Conservation (phyloP, 1,140 invertebrate genomes). For the Heliconius melpomene region DNA sequence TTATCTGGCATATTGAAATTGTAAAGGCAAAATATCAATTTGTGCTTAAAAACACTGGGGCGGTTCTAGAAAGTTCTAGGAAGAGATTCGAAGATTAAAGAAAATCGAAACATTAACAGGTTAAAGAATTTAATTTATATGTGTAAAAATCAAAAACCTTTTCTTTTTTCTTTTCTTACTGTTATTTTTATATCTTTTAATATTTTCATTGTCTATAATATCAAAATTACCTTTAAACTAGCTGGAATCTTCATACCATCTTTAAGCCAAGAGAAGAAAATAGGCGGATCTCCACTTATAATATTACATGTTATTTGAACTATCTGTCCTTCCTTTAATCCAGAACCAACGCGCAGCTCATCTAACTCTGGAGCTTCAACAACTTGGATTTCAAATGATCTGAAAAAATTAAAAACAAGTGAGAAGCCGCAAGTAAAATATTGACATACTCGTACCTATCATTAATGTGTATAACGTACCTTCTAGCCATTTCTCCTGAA, state of each 20-base stretch:
- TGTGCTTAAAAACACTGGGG: too few relatives aligned
- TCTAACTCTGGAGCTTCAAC: conserved; percentile 89
- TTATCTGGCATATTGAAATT: not conserved
- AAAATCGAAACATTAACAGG: too few relatives aligned
- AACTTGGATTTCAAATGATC: conserved; percentile 85
- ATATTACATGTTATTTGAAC: conserved; percentile 95
- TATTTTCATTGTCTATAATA: not conserved
- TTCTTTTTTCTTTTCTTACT: too few relatives aligned
- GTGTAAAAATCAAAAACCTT: too few relatives aligned
- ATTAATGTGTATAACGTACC: conserved; percentile 47
- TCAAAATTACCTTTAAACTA: conserved; percentile 82
- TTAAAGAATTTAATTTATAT: too few relatives aligned
- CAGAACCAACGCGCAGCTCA: conserved; percentile 78
- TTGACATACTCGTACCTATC: too few relatives aligned
- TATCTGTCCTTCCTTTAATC: conserved; percentile 92
- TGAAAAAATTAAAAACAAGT: conserved; percentile 34
- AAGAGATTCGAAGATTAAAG: too few relatives aligned
- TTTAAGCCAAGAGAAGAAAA: conserved; percentile 94
- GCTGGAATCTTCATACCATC: conserved; percentile 87
- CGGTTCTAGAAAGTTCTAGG: too few relatives aligned
- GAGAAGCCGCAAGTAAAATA: too few relatives aligned
- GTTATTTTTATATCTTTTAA: too few relatives aligned
- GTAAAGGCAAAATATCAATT: too few relatives aligned
- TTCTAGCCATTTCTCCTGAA: conserved; percentile 88
- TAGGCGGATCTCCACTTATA: conserved; percentile 94